These are phyloP conservation scores for Lamellibrachia luymesi DNA, from an alignment of 1,140 invertebrate genomes.

Conservation along the genomic window DNA sequence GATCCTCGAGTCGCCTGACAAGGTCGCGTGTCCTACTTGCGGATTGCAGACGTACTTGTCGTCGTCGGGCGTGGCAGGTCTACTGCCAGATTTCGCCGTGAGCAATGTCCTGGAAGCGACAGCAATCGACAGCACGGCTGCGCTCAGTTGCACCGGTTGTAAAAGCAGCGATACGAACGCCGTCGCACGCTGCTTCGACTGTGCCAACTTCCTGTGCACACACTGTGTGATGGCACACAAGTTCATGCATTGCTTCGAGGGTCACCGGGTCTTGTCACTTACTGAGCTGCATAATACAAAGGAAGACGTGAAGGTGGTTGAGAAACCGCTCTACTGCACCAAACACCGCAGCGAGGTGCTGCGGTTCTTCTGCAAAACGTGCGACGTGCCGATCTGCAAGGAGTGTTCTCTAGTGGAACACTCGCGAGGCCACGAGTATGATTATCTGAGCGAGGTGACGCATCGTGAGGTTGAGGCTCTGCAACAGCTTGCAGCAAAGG, in stretches of 20 bases:
- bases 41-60: constrained; percentile 69
- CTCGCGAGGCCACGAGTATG: constrained; percentile 81
- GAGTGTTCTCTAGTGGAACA: constrained; percentile 90
- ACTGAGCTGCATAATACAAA: constrained; percentile 61
- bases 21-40: constrained; percentile 79
- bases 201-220: constrained; percentile 89
- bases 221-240: constrained; percentile 97
- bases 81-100: constrained; percentile 70
- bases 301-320: constrained; percentile 39
- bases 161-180: constrained; percentile 60
- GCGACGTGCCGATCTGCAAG: constrained; percentile 86
- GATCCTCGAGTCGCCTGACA: constrained; percentile 63
- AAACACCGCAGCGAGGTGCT: constrained; percentile 83
- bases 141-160: constrained; percentile 60
- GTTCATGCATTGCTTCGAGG: constrained; percentile 98
- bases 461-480: neutral
- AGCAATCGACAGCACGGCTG: constrained; percentile 62
- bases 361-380: constrained; percentile 89
- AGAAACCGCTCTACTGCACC: constrained; percentile 70
- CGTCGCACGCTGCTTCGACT: constrained; percentile 80
- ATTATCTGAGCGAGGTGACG: constrained; percentile 74
- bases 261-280: constrained; percentile 78
- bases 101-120: constrained; percentile 59
- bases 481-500: constrained; percentile 37
- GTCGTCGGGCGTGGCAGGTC: constrained; percentile 61